These are phyloP conservation scores for Scomber colias DNA, from an alignment of 2,113 vertebrate genomes.

Conservation along the genomic window DNA sequence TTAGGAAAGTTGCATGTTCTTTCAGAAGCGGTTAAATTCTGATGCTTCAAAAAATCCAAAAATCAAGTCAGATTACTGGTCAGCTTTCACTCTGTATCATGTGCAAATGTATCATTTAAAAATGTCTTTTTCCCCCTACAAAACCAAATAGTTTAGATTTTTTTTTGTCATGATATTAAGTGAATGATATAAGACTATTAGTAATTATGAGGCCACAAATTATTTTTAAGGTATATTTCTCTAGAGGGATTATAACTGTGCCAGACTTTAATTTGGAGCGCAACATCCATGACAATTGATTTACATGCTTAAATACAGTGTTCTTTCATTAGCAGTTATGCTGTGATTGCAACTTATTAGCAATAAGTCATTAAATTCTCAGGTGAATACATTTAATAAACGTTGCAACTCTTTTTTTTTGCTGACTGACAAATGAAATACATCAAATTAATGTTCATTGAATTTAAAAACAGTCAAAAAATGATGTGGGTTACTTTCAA, in stretches of 20 bases:
- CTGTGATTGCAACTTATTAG: not conserved
- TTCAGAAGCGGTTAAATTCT: constrained; percentile 6
- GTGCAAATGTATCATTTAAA: not conserved
- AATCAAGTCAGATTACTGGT: not conserved
- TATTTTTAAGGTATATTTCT: not conserved
- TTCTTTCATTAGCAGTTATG: too few species aligned
- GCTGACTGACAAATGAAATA: too few species aligned
- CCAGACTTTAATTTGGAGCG: constrained; percentile 2
- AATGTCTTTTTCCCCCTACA: too few species aligned
- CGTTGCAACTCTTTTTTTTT: too few species aligned
- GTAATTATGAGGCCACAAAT: not conserved
- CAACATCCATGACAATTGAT: not conserved
- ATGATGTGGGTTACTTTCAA: too few species aligned
- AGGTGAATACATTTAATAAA: too few species aligned
- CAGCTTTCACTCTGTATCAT: not conserved
- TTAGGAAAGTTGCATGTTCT: constrained; percentile 1
- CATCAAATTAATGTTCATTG: too few species aligned
- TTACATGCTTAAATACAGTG: not conserved
- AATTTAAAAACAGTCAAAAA: too few species aligned
- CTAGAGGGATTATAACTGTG: not conserved
- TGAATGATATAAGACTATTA: not conserved
- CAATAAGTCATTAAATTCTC: not conserved
- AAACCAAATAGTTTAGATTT: too few species aligned
- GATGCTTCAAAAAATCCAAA: not conserved
- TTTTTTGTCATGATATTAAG: not conserved